phyloP scores from a whole-genome alignment of 2,888 invertebrate genomes.

The Achlya flavicornis region DNA sequence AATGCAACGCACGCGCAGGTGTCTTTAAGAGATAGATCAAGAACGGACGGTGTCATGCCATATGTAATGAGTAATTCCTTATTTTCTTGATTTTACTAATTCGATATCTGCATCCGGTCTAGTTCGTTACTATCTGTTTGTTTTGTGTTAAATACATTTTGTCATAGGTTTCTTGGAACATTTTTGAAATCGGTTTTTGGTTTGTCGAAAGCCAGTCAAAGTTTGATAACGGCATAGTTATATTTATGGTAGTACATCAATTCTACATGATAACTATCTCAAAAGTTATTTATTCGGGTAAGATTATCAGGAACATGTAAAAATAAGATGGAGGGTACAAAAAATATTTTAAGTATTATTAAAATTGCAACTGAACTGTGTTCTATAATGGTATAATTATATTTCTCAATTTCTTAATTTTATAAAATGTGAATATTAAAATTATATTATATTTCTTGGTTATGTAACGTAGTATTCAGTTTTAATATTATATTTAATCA shows the following conservation, averaged over 20 bases:
- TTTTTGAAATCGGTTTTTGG: not conserved
- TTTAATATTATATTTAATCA: not conserved
- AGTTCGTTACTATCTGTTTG: not conserved
- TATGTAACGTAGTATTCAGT: not conserved
- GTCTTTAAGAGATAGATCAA: constrained; percentile 57
- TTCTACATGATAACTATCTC: too few species aligned
- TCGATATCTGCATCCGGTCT: constrained; percentile 5
- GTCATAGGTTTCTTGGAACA: constrained; percentile 1
- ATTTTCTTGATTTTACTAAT: constrained; percentile 23
- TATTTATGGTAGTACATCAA: too few species aligned
- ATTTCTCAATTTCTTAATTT: too few species aligned
- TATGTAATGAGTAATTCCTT: constrained; percentile 23
- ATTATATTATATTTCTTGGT: not conserved
- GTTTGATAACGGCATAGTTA: not conserved
- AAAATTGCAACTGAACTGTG: too few species aligned
- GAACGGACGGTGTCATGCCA: constrained; percentile 59
- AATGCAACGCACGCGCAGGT: constrained; percentile 56
- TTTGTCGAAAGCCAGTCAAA: not conserved
- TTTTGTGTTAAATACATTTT: not conserved
- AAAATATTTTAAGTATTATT: too few species aligned
- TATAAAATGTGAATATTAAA: too few species aligned
- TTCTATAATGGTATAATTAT: too few species aligned
- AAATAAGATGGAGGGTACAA: too few species aligned
- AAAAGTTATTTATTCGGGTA: too few species aligned
- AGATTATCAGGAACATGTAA: too few species aligned